A percentile compares a stretch with the other conserved stretches of the same genome.
phyloP scores from a whole-genome alignment of 2,797 vertebrate genomes.

The Varecia variegata region DNA sequence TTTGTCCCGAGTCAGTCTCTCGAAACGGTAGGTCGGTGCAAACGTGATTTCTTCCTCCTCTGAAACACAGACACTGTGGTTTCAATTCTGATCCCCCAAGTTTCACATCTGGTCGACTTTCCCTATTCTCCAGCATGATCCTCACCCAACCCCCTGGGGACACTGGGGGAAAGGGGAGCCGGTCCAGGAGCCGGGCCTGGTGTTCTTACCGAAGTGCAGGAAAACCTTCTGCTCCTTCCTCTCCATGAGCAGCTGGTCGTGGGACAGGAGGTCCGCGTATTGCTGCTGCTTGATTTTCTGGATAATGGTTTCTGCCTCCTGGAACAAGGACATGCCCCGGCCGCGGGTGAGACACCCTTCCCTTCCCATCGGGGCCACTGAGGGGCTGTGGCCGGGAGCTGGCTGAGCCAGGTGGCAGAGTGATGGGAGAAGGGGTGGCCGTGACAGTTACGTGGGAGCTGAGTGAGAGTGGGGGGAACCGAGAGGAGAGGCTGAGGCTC shows the following conservation, averaged over 20 bases:
- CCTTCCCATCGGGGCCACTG: neutral
- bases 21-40: slow-evolving; percentile 97
- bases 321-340: slow-evolving; percentile 73
- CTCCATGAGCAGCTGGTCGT: slow-evolving; percentile 94
- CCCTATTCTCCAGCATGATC: neutral
- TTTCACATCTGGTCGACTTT: neutral
- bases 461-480: neutral
- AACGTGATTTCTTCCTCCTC: slow-evolving; percentile 99
- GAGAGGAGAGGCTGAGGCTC: neutral
- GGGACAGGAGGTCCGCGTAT: slow-evolving; percentile 91
- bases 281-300: slow-evolving; percentile 97
- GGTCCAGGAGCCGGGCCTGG: neutral
- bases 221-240: slow-evolving; percentile 92
- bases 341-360: slow-evolving; percentile 53
- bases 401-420: neutral
- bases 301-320: slow-evolving; percentile 97
- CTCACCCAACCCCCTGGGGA: neutral
- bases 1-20: slow-evolving; percentile 93
- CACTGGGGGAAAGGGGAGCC: rapidly evolving
- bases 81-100: neutral
- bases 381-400: neutral
- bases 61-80: slow-evolving; percentile 79
- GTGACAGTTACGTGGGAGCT: neutral
- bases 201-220: slow-evolving; percentile 92
- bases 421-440: neutral